phyloP scores from a whole-genome alignment of 2,888 invertebrate species.

The Orthosia cruda region DNA sequence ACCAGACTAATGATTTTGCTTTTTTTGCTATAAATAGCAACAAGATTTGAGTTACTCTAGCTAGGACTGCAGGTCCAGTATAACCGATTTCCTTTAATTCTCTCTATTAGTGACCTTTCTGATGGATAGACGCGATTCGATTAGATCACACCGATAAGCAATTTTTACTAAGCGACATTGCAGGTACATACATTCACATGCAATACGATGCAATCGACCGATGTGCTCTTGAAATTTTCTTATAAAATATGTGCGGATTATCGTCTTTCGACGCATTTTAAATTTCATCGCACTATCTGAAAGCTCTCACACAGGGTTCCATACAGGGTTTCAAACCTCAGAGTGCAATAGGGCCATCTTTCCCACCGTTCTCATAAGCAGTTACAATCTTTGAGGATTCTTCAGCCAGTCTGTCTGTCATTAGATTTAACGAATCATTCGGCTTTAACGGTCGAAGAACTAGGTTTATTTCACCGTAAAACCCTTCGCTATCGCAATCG shows the following conservation, averaged over 20 bases:
- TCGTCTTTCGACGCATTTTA: no score
- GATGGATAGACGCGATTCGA: no score
- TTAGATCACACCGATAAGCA: no score
- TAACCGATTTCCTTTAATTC: background rate
- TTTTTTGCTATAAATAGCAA: background rate
- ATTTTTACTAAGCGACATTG: no score
- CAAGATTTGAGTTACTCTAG: background rate
- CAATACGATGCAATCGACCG: no score
- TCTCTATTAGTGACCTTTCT: background rate
- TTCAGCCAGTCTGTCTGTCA: background rate
- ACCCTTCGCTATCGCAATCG: background rate
- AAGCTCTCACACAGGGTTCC: no score
- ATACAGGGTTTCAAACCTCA: no score
- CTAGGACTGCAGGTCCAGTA: background rate
- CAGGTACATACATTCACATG: no score
- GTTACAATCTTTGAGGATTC: background rate
- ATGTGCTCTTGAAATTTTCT: no score
- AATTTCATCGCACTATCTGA: no score
- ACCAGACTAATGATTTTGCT: background rate
- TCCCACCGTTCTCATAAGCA: background rate
- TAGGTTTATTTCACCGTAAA: slow-evolving; percentile 30
- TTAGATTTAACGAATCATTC: background rate
- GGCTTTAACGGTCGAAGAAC: background rate
- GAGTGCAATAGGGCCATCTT: background rate
- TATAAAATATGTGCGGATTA: no score